phyloP scores from a whole-genome alignment of 2,797 vertebrate species.

The Vultur gryphus region DNA sequence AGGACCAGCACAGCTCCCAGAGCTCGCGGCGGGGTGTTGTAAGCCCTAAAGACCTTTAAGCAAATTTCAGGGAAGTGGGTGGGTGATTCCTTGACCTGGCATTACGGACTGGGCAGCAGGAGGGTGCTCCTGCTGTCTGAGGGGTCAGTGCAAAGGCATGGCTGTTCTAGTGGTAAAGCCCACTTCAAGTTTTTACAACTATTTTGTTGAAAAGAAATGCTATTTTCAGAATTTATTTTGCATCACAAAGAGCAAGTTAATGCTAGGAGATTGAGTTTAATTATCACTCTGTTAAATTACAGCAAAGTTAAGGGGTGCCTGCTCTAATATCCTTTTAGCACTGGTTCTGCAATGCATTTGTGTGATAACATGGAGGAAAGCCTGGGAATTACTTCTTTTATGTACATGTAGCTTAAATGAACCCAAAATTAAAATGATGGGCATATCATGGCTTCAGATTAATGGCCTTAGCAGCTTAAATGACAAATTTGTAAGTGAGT shows the following conservation, averaged over 20 bases:
- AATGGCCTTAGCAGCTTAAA: background rate
- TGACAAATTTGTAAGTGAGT: background rate
- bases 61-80: background rate
- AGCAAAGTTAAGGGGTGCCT: background rate
- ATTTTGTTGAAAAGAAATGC: background rate
- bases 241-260: background rate
- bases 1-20: background rate
- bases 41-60: background rate
- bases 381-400: background rate
- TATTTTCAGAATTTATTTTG: background rate
- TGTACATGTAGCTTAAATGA: background rate
- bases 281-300: background rate
- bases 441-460: background rate
- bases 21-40: fast-evolving
- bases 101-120: background rate
- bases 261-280: background rate
- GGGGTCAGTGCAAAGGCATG: background rate
- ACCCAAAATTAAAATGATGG: constrained; percentile 3
- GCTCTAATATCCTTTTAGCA: background rate
- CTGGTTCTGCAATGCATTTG: background rate
- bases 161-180: background rate
- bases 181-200: background rate
- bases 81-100: background rate
- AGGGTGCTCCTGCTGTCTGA: background rate
- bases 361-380: background rate